Percentiles rank a stretch among this genome's conserved stretches.
Evolutionary conservation across 2,888 invertebrate genomes (phyloP).

Genomic region (Epistrophe eligans): DNA sequence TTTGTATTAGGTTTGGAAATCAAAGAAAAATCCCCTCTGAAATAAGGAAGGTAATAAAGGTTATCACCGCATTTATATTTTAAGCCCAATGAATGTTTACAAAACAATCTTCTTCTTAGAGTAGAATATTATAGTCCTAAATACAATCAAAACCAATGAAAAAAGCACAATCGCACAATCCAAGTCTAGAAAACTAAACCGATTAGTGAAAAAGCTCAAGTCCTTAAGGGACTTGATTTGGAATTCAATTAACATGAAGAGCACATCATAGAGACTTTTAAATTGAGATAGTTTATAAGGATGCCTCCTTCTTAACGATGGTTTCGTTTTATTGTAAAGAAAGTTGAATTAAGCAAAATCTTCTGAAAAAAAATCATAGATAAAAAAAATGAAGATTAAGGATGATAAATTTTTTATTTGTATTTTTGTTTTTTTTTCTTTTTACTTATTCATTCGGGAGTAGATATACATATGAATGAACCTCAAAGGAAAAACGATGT

Average conservation of each 20-base stretch:
- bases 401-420: conserved; percentile 18
- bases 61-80: conserved; percentile 55
- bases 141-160: conserved; percentile 3
- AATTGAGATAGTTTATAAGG: conserved; percentile 19
- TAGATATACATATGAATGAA: not conserved
- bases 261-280: conserved; percentile 36
- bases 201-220: conserved; percentile 56
- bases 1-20: not conserved
- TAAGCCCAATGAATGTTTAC: conserved; percentile 41
- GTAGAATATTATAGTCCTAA: not conserved
- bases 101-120: conserved; percentile 20
- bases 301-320: not conserved
- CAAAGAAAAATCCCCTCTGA: not conserved
- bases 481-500: not conserved
- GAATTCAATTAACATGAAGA: conserved; percentile 69
- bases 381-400: conserved; percentile 1
- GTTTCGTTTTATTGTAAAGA: not conserved
- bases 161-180: conserved; percentile 36
- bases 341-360: conserved; percentile 16
- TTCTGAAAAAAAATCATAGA: not conserved
- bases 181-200: conserved; percentile 65
- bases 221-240: conserved; percentile 61
- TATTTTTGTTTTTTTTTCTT: not conserved
- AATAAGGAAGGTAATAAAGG: conserved; percentile 35
- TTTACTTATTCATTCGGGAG: not conserved